A percentile compares a stretch with the other conserved stretches of the same genome.
These are phyloP conservation scores for Augiades crinisus DNA, from an alignment of 2,888 invertebrate species.

Conservation along the genomic window DNA sequence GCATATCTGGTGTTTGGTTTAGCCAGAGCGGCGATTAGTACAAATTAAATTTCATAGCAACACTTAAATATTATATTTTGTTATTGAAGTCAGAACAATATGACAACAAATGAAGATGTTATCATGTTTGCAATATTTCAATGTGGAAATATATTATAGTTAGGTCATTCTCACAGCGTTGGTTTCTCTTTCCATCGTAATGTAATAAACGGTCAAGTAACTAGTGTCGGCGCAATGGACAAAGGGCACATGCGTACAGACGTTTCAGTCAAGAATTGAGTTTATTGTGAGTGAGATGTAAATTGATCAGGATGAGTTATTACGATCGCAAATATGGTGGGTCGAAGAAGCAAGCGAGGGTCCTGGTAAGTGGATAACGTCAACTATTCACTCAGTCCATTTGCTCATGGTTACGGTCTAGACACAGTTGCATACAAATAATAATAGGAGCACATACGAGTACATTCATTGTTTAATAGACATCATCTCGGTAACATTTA, in stretches of 20 bases:
- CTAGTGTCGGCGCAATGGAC: constrained; percentile 4
- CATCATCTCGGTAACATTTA: too few relatives aligned
- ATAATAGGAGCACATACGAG: too few relatives aligned
- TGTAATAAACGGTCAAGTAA: constrained; percentile 14
- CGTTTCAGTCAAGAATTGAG: constrained; percentile 17
- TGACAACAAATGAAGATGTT: too few relatives aligned
- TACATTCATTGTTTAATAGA: too few relatives aligned
- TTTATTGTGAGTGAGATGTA: constrained; percentile 25
- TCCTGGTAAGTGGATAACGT: constrained; percentile 34
- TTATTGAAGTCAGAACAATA: too few relatives aligned
- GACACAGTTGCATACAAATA: too few relatives aligned
- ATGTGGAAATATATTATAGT: not conserved
- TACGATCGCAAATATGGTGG: constrained; percentile 37
- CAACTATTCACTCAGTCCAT: not conserved
- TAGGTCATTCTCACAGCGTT: not conserved
- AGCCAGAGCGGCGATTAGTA: not conserved
- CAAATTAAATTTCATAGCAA: too few relatives aligned
- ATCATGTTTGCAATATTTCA: not conserved
- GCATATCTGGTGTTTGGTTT: constrained; percentile 1
- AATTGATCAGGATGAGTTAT: constrained; percentile 29
- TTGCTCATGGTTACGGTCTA: too few relatives aligned
- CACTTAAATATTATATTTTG: too few relatives aligned
- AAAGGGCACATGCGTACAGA: constrained; percentile 10
- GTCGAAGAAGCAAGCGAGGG: constrained; percentile 28
- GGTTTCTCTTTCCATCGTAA: not conserved